These are phyloP conservation scores for Lacanobia oleracea DNA, from an alignment of 2,888 invertebrate species.

Conservation along the genomic window DNA sequence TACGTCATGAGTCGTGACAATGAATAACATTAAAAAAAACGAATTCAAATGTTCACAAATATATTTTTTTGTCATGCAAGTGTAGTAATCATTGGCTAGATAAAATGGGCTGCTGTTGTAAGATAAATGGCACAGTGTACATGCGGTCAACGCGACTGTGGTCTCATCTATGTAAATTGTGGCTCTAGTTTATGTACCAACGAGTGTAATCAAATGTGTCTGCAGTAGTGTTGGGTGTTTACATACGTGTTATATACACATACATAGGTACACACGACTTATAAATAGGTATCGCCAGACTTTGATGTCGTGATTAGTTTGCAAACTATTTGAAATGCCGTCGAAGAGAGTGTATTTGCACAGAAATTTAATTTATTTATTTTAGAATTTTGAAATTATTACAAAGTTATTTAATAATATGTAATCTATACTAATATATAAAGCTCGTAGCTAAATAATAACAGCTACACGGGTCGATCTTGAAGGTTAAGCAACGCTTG, in stretches of 20 bases:
- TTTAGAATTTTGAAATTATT: neutral
- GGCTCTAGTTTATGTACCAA: neutral
- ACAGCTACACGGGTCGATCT: no score
- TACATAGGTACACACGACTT: neutral
- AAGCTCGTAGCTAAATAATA: no score
- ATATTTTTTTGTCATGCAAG: no score
- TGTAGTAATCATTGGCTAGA: no score
- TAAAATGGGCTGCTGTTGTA: no score
- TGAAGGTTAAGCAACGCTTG: no score
- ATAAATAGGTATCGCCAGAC: neutral
- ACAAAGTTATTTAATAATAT: neutral
- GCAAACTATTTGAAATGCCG: conserved; percentile 4
- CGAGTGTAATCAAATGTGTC: conserved; percentile 16
- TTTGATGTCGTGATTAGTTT: neutral
- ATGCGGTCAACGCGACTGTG: conserved; percentile 2
- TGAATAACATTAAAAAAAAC: no score
- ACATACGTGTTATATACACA: neutral
- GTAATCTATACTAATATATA: no score
- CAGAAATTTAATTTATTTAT: neutral
- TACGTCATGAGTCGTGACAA: no score
- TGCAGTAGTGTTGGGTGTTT: neutral
- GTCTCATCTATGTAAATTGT: conserved; percentile 9
- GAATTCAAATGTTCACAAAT: no score
- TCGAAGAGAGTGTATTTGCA: neutral
- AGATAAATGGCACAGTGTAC: no score